Evolutionary conservation across 1,140 invertebrate species (phyloP), one percentile per base, ranked within the genome.

Genomic region (Laodelphax striatellus): DNA sequence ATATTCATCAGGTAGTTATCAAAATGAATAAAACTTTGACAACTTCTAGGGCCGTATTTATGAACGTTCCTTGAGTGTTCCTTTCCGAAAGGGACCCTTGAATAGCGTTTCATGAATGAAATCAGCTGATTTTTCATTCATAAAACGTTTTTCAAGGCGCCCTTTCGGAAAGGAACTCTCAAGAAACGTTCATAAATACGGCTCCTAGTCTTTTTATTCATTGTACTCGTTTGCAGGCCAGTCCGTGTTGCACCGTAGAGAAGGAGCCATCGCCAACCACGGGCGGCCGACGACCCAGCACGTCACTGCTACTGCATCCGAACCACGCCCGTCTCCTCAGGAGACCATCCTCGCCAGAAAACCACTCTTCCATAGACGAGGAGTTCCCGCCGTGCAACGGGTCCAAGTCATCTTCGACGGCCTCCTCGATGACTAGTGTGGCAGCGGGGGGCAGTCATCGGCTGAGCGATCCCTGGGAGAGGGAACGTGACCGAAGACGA

Each of bases 311-410:
- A 0, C 73, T 86, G 17, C 83, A 85, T 75, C 83, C 83, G 9
- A 82, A 85, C 63, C 83, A 85, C 70, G 84, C 84, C 17, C 72
- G 82, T 1, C 77, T 61, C 11, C 70, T 79, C 13, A 75, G 79
- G 64, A 74, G 79, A 41, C 70, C 76, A 53, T 70, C 70, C 53
- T 73, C 80, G 64, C 68, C 76, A 71, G 67, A 80, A 67, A 64
- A 79, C 69, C 11, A 76, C 68, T 70, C 72, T 69, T 62, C 72
- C 64, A 64, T 78, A 72, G 66, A 80, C 71, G 73, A 70, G 70
- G 34, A 75, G 65, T 71, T 42, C 1, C 14, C 19, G n/a, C 9
- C 16, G 14, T 19, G 41, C 17, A 59, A 34, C 14, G 34, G 66
- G 21, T 75, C 74, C 0, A 62, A 69, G 6, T 76, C 79, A 24